These are phyloP conservation scores for Dromococcyx pavoninus DNA, from an alignment of 2,797 vertebrate species.

Conservation along the genomic window DNA sequence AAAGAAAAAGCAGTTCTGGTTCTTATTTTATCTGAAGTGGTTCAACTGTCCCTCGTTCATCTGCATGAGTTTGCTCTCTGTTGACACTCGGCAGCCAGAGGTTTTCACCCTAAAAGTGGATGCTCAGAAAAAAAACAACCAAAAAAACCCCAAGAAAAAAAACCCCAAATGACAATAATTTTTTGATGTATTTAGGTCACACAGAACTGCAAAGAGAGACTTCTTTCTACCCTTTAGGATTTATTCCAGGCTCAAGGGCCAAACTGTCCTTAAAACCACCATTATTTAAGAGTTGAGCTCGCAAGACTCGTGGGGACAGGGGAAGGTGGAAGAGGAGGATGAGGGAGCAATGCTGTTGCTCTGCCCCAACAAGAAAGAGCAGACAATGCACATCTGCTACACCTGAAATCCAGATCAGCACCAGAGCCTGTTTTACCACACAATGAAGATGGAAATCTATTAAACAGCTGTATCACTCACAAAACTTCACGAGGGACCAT, in stretches of 20 bases:
- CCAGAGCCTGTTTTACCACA: neutral
- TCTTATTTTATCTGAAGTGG: neutral
- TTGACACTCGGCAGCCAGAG: neutral
- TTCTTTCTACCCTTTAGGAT: neutral
- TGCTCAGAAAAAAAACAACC: neutral
- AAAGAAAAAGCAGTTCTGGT: neutral
- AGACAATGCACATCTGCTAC: neutral
- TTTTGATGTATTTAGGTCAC: neutral
- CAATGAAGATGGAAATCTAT: neutral
- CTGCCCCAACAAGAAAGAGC: rapidly evolving
- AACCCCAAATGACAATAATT: neutral
- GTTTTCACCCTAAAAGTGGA: neutral
- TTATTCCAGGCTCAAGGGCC: neutral
- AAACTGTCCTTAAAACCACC: rapidly evolving
- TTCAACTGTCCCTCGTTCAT: neutral
- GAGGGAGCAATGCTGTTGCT: rapidly evolving
- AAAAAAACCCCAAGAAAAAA: neutral
- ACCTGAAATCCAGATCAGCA: neutral
- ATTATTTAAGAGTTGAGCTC: neutral
- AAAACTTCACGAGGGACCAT: neutral
- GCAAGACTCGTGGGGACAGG: neutral
- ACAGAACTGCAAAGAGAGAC: neutral
- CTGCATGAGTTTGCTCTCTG: neutral
- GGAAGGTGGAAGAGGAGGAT: too few relatives aligned
- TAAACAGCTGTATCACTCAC: neutral